phyloP scores from a whole-genome alignment of 2,888 invertebrate genomes.

The Drosophila birchii region DNA sequence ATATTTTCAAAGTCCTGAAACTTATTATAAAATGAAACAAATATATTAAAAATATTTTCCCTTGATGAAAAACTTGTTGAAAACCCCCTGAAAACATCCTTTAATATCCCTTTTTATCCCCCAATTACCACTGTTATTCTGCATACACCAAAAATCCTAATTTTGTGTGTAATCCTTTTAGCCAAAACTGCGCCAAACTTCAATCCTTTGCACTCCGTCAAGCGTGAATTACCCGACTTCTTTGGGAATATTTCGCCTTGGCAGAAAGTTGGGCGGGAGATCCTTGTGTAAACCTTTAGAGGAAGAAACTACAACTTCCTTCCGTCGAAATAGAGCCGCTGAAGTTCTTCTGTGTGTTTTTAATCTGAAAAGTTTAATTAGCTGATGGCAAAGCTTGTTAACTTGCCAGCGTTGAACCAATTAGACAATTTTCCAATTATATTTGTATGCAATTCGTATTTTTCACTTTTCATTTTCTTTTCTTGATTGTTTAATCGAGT shows the following conservation, averaged over 20 bases:
- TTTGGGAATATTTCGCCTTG: slow-evolving; percentile 24
- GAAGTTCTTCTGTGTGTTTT: slow-evolving; percentile 37
- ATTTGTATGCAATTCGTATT: slow-evolving; percentile 11
- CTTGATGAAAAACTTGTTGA: not conserved
- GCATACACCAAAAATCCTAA: not conserved
- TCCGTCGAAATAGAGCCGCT: slow-evolving; percentile 7
- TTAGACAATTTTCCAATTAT: slow-evolving; percentile 56
- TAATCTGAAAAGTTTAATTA: slow-evolving; percentile 45
- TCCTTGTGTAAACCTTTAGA: slow-evolving; percentile 15
- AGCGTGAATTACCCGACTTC: slow-evolving; percentile 32
- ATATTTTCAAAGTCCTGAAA: not conserved
- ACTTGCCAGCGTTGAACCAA: slow-evolving; percentile 19
- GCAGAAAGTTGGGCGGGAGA: slow-evolving; percentile 6
- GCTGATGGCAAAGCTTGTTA: slow-evolving; percentile 38
- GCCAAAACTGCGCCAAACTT: slow-evolving; percentile 10
- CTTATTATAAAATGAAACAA: not conserved
- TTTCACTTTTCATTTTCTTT: slow-evolving; percentile 4
- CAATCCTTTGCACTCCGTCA: slow-evolving; percentile 16
- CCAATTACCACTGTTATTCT: not conserved
- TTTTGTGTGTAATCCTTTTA: slow-evolving; percentile 4
- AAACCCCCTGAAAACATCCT: not conserved
- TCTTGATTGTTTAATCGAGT: slow-evolving; percentile 19
- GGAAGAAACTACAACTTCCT: slow-evolving; percentile 30
- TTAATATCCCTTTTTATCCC: not conserved
- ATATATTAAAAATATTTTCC: not conserved